Conservation (phyloP, 2,888 invertebrate genomes). For the Tromatobia lineatoria region DNA sequence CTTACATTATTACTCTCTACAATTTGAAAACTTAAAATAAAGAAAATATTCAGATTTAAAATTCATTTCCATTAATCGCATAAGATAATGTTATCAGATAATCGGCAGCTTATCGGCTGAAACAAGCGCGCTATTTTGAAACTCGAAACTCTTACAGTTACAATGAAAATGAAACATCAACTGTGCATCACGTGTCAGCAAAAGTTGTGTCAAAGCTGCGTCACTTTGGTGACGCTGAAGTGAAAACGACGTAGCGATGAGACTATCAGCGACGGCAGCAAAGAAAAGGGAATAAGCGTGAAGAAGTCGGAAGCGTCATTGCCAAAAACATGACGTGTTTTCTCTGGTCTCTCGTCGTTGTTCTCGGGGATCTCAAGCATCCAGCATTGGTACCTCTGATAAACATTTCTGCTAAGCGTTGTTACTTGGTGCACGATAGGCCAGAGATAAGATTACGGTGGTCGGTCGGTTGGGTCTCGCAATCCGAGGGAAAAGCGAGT, state of each 20-base stretch:
- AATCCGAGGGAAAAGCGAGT: slow-evolving; percentile 7
- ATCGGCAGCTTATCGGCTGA: too few species aligned
- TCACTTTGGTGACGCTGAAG: neutral
- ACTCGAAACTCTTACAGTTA: too few species aligned
- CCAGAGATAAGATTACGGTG: slow-evolving; percentile 61
- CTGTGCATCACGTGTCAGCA: neutral
- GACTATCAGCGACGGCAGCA: neutral
- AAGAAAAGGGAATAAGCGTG: neutral
- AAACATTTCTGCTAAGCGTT: slow-evolving; percentile 24
- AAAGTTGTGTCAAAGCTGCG: neutral
- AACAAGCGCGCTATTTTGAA: too few species aligned
- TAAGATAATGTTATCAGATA: too few species aligned
- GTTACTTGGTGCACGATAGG: slow-evolving; percentile 60
- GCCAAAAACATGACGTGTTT: slow-evolving; percentile 10
- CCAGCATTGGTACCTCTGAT: slow-evolving; percentile 3
- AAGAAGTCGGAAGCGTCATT: neutral
- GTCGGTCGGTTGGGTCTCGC: slow-evolving; percentile 16
- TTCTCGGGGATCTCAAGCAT: slow-evolving; percentile 17
- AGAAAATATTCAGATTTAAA: too few species aligned
- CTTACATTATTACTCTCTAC: too few species aligned
- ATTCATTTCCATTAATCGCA: too few species aligned
- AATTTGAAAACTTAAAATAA: too few species aligned
- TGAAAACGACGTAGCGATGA: neutral
- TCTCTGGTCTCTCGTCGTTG: slow-evolving; percentile 1
- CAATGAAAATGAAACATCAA: neutral